Conservation (phyloP, 2,797 vertebrate species). For the Syngnathus rostellatus region DNA sequence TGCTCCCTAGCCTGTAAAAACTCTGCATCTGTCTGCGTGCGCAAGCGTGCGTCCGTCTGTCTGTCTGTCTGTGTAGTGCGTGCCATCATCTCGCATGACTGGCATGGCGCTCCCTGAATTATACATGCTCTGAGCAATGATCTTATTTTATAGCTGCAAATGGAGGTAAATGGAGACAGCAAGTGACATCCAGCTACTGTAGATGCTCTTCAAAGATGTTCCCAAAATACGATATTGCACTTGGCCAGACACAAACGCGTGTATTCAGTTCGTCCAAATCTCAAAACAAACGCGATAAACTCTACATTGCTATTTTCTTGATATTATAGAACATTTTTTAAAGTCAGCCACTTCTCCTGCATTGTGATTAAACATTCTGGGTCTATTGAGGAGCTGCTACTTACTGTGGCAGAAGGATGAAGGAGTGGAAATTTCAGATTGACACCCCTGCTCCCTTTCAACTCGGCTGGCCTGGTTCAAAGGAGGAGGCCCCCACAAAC, state of each 20-base stretch:
- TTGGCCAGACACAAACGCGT: not conserved
- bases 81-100: slow-evolving; percentile 64
- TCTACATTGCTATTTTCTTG: not conserved
- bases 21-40: slow-evolving; percentile 23
- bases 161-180: slow-evolving; percentile 57
- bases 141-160: slow-evolving; percentile 69
- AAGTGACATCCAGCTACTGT: slow-evolving; percentile 42
- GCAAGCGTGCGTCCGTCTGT: slow-evolving; percentile 12
- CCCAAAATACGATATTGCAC: not conserved
- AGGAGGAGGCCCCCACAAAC: slow-evolving; percentile 59
- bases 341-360: slow-evolving; percentile 19
- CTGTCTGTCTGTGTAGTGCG: slow-evolving; percentile 10
- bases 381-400: slow-evolving; percentile 13
- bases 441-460: slow-evolving; percentile 35
- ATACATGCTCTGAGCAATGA: slow-evolving; percentile 73
- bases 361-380: slow-evolving; percentile 45
- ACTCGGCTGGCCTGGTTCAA: slow-evolving; percentile 28
- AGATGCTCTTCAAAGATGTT: slow-evolving; percentile 28
- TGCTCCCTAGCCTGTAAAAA: slow-evolving; percentile 47
- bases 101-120: slow-evolving; percentile 65
- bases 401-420: slow-evolving; percentile 45
- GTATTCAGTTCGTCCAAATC: not conserved
- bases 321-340: not conserved
- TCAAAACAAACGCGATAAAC: not conserved
- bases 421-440: slow-evolving; percentile 48